Base-by-base conservation (phyloP, 1,140 invertebrate species). In the Zaprionus gabonicus region DNA sequence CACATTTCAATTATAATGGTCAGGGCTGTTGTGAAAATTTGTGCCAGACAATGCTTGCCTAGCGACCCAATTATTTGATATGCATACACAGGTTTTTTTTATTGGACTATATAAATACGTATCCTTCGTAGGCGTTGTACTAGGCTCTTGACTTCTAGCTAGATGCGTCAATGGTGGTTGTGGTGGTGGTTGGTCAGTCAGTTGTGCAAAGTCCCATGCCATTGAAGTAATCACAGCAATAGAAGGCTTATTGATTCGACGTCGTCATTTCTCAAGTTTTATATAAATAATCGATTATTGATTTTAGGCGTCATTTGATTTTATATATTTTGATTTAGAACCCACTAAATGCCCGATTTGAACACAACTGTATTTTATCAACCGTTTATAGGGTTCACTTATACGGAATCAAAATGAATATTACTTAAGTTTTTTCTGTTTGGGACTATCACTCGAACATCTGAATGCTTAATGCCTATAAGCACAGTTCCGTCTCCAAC, bases 161-260 rank as follows among this genome's bases (percentile, higher is more conserved):
- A 51, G 20, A 25, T 51, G 46, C 44, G 44, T 49, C 44, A 49
- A 10, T 49, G 34, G 55, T 65, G 36, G 27, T 31, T 49, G 13
- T 20, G 15, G 23, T 44, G 28, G 72, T 59, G 23, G 31, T 57
- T 27, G 58, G 23, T 41, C 17, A 58, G 78, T 77, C 85, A 90
- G 85, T 90, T 90, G 85, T 84, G 79, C 80, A 82, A 85, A 90
- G 85, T 90, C 85, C 73, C 85, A 90, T 81, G 85, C 85, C 82
- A 79, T 81, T 71, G 71, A 80, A 77, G 70, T 70, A 90, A 90
- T 90, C 79, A 85, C 81, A 85, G 81, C 85, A 79, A 90, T 81
- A 76, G 85, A 90, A 82, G 81, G 79, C 64, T 90, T 90, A 90
- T 90, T 90, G 85, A 90, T 90, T 88, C 41, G 73, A 20, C 58